Base-by-base conservation (phyloP, 2,797 vertebrate genomes). In the Choloepus didactylus region DNA sequence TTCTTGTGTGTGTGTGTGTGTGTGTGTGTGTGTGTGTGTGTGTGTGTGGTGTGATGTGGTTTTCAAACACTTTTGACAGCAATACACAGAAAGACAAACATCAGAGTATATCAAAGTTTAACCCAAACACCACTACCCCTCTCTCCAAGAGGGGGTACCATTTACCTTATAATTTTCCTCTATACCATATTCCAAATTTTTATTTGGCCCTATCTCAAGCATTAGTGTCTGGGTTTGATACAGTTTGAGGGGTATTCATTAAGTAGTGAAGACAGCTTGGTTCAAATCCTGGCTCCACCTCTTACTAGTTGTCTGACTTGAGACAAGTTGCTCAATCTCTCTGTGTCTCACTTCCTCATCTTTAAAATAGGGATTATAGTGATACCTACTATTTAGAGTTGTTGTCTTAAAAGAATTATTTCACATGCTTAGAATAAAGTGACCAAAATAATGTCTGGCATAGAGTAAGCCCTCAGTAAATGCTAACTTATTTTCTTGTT, bases 41-140 rank as follows among this genome's bases (percentile, higher is more conserved):
- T 44, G 41, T 44, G 41, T 44, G 41, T 44, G 41, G 41, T 44
- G 41, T 44, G 41, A 44, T 44, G 18, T 56, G 19, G 44, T 56
- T 73, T 89, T 56, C n/a, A 76, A 91, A 80, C 18, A 25, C 25
- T 91, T 94, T 51, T 84, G 0, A 92, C 89, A 89, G 64, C 46
- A 89, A 73, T 7, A 79, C 38, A 54, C 6, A 41, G 44, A 72
- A 77, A 82, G 23, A 27, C 51, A 67, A 89, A 93, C 46, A 59
- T 62, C 41, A 46, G 80, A 51, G 38, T 11, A 67, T 67, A 54
- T 38, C n/a, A 86, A 89, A 95, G 49, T n/a, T 31, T 69, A 91
- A 35, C 23, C 38, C 31, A 80, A 82, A n/a, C 27, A 44, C 44
- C 27, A 25, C 27, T 12, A 9, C 6, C 16, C 29, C 23, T 70